Percentiles rank a stretch among this genome's conserved stretches.
These are phyloP conservation scores for Calycopis cecrops DNA, from an alignment of 1,140 invertebrate genomes.

Conservation along the genomic window DNA sequence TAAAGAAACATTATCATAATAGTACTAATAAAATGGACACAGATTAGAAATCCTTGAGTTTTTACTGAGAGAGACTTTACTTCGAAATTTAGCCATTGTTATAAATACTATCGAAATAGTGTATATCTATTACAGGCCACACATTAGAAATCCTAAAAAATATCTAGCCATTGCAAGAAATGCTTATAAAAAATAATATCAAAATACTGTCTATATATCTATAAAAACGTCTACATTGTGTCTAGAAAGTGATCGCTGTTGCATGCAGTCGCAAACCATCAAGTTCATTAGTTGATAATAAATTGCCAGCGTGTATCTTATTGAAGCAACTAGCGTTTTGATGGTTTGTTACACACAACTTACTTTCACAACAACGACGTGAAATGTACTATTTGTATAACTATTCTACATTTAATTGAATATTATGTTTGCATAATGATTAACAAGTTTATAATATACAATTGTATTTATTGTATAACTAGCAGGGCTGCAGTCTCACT, in stretches of 20 bases:
- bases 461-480: background rate
- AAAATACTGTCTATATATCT: background rate
- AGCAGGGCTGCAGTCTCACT: background rate
- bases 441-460: background rate
- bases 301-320: conserved; percentile 19
- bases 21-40: too few relatives aligned
- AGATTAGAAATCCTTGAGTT: too few relatives aligned
- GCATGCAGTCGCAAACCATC: conserved; percentile 31
- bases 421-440: background rate
- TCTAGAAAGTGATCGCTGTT: conserved; percentile 37
- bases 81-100: too few relatives aligned
- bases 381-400: background rate
- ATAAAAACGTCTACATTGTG: background rate
- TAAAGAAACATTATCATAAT: too few relatives aligned
- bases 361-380: background rate
- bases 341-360: conserved; percentile 10
- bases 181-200: background rate
- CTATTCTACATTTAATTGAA: background rate
- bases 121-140: too few relatives aligned
- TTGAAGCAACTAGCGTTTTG: conserved; percentile 22
- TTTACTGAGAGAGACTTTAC: too few relatives aligned
- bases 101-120: too few relatives aligned
- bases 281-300: conserved; percentile 27
- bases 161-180: background rate
- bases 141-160: background rate